These are phyloP conservation scores for Polydrusus cervinus DNA, from an alignment of 2,888 invertebrate species.

Conservation along the genomic window DNA sequence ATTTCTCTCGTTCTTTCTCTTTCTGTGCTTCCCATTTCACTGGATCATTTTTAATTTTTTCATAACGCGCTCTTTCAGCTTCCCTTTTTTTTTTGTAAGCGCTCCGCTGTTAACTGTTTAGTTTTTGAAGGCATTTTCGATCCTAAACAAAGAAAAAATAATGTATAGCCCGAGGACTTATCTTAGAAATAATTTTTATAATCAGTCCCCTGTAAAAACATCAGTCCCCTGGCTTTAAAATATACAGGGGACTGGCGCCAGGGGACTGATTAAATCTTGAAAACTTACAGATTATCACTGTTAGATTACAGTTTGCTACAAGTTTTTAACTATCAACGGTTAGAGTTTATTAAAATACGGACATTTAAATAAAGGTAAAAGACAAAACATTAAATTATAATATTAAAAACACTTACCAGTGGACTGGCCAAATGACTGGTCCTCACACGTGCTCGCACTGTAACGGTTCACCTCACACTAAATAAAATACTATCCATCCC, in stretches of 20 bases:
- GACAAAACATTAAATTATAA: constrained; percentile 2
- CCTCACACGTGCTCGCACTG: not conserved
- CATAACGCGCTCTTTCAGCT: not conserved
- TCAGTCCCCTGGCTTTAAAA: not conserved
- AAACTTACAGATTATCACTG: no score
- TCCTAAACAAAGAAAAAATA: not conserved
- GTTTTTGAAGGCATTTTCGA: not conserved
- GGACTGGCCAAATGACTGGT: not conserved
- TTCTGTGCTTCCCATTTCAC: not conserved
- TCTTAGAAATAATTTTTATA: not conserved
- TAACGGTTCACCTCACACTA: not conserved
- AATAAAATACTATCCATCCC: not conserved
- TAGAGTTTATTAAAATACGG: not conserved
- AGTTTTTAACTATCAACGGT: not conserved
- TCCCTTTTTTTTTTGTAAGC: not conserved
- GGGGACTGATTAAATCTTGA: not conserved
- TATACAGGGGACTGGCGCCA: not conserved
- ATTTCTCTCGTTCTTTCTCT: constrained; percentile 7
- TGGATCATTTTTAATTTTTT: not conserved
- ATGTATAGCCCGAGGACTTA: not conserved
- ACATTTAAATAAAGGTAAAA: not conserved
- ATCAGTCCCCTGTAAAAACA: no score
- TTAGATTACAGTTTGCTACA: no score
- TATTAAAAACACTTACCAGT: not conserved
- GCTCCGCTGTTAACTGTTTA: not conserved